Evolutionary conservation across 2,888 invertebrate species (phyloP), one percentile per base, ranked within the genome.

Genomic region (Allygus modestus): DNA sequence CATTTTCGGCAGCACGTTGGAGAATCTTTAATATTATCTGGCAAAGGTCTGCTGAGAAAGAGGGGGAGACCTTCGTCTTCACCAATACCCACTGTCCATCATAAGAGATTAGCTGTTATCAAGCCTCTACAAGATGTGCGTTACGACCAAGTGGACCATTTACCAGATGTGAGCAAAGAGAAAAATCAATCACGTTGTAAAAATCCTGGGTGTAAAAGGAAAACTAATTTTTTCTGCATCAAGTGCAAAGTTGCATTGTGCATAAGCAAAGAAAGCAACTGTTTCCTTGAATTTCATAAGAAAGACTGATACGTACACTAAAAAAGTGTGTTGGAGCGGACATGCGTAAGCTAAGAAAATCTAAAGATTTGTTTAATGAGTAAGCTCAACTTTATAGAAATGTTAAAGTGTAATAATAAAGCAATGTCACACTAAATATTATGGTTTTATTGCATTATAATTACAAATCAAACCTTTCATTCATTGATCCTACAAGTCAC

Each of bases 281-380:
- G 81, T 28, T 81, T 81, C 37, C 61, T 54, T 28, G 61, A 81
- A 15, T 81, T 81, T 20, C 54, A 81, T 28, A 33, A 26, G 28
- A 82, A 65, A 69, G 26, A 82, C 41, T 82, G 20, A 54, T 33
- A 46, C 17, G 28, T 31, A 65, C 28, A 20, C 28, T 37, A 81
- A 41, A 81, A 61, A 81, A 81, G 79, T 79, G 79, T n/a, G 31
- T 79, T 79, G 20, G 23, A 79, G 79, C 51, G 69, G 73, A 73
- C 37, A 81, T 81, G 81, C 61, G 81, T 58, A 31, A 11, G 31
- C 37, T 61, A 61, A 73, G 15, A 73, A 28, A 51, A 51, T n/a
- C 51, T n/a, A 51, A 51, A 51, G 2, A 5, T n/a, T n/a, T 51
- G 7, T 5, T 51, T 51, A 51, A 51, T 51, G n/a, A 51, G 51